Conservation (phyloP, 2,797 vertebrate species). For the Rhinichthys osculus region DNA sequence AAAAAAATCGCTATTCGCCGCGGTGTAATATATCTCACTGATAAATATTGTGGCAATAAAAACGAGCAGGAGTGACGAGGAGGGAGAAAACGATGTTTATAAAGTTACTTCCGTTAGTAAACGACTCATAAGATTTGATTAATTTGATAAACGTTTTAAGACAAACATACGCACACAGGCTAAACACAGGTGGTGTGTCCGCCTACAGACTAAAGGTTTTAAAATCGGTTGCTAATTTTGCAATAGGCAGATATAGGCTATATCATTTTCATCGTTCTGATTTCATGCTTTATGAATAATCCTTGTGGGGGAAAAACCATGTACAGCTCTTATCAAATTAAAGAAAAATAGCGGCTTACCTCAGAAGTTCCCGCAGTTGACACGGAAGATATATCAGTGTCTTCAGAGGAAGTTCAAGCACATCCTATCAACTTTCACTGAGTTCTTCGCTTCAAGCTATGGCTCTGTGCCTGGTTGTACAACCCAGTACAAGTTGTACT, state of each 20-base stretch:
- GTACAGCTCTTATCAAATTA: background rate
- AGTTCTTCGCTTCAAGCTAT: background rate
- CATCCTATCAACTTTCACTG: background rate
- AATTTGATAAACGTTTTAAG: background rate
- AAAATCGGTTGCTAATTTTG: too few species aligned
- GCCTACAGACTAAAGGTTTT: background rate
- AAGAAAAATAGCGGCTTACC: background rate
- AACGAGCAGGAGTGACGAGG: background rate
- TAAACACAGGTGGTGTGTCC: background rate
- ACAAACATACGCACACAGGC: background rate
- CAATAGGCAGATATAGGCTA: too few species aligned
- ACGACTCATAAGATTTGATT: background rate
- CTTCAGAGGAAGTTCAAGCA: background rate
- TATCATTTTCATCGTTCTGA: background rate
- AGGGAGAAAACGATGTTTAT: constrained; percentile 2
- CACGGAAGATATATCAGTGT: background rate
- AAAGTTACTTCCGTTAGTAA: background rate
- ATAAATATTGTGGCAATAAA: constrained; percentile 7
- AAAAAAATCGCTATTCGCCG: background rate
- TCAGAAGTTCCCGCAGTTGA: background rate
- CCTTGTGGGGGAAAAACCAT: too few species aligned
- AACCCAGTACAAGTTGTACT: background rate
- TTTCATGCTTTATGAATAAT: background rate
- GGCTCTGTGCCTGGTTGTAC: background rate
- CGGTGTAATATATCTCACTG: background rate